Conservation (phyloP, 2,888 invertebrate species). For the Bellardia pandia region DNA sequence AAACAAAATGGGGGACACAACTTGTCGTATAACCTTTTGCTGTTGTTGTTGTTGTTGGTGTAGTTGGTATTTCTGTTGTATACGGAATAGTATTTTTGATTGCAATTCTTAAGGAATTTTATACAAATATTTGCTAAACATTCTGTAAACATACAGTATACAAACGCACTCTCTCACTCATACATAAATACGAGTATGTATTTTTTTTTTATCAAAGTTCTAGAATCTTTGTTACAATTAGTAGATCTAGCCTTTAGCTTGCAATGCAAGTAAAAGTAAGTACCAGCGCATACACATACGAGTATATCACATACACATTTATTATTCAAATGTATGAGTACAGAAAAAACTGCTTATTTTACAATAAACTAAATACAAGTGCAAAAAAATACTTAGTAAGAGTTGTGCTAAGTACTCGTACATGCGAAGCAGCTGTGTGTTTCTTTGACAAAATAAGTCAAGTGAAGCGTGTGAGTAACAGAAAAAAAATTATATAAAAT, state of each 20-base stretch:
- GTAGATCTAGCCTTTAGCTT: conserved; percentile 44
- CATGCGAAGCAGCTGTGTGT: conserved; percentile 45
- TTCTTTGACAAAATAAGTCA: conserved; percentile 42
- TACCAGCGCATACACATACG: not conserved
- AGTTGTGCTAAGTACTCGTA: not conserved
- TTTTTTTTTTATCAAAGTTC: conserved; percentile 57
- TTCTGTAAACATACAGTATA: conserved; percentile 29
- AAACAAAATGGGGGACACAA: conserved; percentile 47
- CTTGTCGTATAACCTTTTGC: conserved; percentile 35
- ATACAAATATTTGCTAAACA: conserved; percentile 65
- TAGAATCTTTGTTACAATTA: conserved; percentile 65
- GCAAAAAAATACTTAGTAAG: conserved; percentile 7
- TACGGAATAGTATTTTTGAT: conserved; percentile 1
- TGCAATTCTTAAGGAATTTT: conserved; percentile 69
- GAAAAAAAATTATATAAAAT: not conserved
- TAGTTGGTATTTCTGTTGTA: not conserved
- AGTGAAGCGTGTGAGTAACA: not conserved
- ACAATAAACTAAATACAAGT: conserved; percentile 22
- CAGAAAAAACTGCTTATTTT: not conserved
- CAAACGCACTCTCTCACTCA: too few relatives aligned
- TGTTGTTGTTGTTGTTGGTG: conserved; percentile 4
- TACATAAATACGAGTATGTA: not conserved
- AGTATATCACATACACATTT: not conserved
- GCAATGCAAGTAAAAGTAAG: conserved; percentile 35
- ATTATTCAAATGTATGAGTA: not conserved